phyloP scores from a whole-genome alignment of 2,113 vertebrate species.

The Onychostruthus taczanowskii region DNA sequence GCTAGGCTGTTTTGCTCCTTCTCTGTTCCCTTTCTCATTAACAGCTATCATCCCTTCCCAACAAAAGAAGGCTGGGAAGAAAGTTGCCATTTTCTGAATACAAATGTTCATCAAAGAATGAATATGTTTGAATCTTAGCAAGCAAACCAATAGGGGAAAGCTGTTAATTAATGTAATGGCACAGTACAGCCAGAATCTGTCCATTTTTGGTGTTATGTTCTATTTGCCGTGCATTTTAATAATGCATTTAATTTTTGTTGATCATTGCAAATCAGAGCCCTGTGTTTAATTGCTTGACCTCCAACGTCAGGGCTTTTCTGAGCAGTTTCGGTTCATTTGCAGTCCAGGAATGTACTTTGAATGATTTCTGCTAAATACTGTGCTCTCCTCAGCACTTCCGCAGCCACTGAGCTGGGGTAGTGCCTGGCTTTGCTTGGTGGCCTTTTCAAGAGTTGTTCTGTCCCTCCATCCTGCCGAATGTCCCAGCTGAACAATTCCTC shows the following conservation, averaged over 20 bases:
- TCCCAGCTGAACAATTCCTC: background rate
- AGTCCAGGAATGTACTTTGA: background rate
- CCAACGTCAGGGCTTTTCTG: background rate
- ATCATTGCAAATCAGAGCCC: background rate
- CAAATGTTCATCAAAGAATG: background rate
- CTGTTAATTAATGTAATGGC: background rate
- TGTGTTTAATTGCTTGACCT: background rate
- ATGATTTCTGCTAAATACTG: background rate
- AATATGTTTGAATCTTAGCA: background rate
- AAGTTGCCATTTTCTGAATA: background rate
- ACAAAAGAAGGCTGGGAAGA: background rate
- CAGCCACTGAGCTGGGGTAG: background rate
- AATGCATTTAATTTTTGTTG: background rate
- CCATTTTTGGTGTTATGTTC: background rate
- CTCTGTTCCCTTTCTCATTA: background rate
- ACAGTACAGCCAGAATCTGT: background rate
- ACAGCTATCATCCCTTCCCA: background rate
- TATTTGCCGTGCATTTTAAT: background rate
- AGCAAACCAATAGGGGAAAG: background rate
- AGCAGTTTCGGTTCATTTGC: constrained; percentile 1
- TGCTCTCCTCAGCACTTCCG: background rate
- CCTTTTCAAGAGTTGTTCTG: background rate
- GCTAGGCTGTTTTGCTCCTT: background rate
- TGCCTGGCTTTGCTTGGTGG: background rate
- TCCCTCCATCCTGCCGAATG: background rate